These are phyloP conservation scores for Saguinus imperator DNA, from an alignment of 2,113 vertebrate species.

Conservation along the genomic window DNA sequence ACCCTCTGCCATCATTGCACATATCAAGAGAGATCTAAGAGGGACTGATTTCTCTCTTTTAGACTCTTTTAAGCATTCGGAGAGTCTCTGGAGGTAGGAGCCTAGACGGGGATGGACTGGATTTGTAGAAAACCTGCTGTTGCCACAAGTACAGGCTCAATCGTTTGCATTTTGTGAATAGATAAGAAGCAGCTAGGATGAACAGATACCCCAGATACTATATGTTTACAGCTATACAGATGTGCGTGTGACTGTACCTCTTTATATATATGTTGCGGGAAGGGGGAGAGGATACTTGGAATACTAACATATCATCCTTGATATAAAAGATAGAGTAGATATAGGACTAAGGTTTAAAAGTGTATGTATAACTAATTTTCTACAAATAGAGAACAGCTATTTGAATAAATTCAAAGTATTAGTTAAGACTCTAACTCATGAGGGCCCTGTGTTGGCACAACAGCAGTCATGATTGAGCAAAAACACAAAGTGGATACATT, in stretches of 20 bases:
- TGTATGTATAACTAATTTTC: not conserved
- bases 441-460: not conserved
- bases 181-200: not conserved
- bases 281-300: not conserved
- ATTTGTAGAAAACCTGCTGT: not conserved
- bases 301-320: not conserved
- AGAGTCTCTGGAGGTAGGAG: not conserved
- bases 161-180: not conserved
- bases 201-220: not conserved
- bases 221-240: not conserved
- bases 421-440: not conserved
- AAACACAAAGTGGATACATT: not conserved
- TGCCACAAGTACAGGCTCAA: too few species aligned
- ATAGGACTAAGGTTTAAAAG: not conserved
- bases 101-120: not conserved
- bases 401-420: not conserved
- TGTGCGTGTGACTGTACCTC: not conserved
- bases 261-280: not conserved
- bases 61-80: not conserved
- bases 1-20: not conserved
- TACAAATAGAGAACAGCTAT: not conserved
- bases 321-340: not conserved
- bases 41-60: not conserved
- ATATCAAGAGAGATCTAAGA: not conserved
- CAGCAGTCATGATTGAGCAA: not conserved